Evolutionary conservation across 1,140 invertebrate species (phyloP).

Genomic region (Sipha flava): DNA sequence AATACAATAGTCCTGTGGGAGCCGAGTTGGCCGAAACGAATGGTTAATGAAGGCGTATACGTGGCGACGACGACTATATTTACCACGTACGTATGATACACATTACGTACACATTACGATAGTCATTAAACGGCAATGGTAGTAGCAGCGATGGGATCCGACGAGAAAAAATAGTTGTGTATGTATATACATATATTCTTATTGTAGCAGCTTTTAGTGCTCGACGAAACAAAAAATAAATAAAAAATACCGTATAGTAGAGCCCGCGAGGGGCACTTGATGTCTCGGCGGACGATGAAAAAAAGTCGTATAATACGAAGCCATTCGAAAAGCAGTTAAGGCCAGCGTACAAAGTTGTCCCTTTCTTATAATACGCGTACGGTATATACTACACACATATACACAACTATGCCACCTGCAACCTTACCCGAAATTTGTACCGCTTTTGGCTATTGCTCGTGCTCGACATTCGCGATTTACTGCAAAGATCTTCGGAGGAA

Average conservation of each 20-base stretch:
- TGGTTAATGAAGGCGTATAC: conserved; percentile 3
- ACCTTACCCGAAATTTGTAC: neutral
- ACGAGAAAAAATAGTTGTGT: neutral
- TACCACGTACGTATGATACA: too few relatives aligned
- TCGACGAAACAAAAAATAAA: neutral
- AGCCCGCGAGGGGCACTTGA: neutral
- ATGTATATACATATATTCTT: neutral
- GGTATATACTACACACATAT: too few relatives aligned
- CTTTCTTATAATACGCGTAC: too few relatives aligned
- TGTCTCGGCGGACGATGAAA: neutral
- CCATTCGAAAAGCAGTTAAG: neutral
- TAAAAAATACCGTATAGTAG: neutral
- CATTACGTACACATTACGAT: too few relatives aligned
- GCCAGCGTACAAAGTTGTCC: neutral
- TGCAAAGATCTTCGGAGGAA: too few relatives aligned
- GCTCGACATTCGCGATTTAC: too few relatives aligned
- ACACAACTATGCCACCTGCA: neutral
- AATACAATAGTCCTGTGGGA: neutral
- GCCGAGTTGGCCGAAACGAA: neutral
- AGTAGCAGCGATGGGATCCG: neutral
- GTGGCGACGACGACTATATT: too few relatives aligned
- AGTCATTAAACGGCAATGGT: neutral
- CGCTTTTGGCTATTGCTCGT: too few relatives aligned
- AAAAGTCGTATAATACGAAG: neutral
- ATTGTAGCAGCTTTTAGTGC: neutral